phyloP scores from a whole-genome alignment of 2,113 vertebrate genomes.

The Colistium nudipinnis region DNA sequence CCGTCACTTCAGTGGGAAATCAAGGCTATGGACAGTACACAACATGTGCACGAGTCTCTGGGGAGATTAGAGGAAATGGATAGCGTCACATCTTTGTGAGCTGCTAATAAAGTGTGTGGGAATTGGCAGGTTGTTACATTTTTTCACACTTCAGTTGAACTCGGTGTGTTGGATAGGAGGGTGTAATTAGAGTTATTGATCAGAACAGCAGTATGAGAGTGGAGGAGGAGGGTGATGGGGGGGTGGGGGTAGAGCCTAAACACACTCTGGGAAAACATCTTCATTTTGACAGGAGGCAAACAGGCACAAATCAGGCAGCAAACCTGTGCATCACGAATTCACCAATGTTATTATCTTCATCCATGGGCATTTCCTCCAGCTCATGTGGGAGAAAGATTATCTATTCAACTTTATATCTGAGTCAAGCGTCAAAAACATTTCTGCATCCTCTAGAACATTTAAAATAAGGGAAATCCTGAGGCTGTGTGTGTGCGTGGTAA shows the following conservation, averaged over 20 bases:
- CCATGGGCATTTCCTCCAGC: not conserved
- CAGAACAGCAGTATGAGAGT: not conserved
- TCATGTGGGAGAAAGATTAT: not conserved
- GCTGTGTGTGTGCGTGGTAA: not conserved
- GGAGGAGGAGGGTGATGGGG: not conserved
- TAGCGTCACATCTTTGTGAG: not conserved
- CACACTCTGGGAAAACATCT: constrained; percentile 7
- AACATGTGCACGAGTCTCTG: constrained; percentile 20
- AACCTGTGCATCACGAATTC: constrained; percentile 1
- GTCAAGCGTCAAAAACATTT: not conserved
- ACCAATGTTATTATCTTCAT: no score
- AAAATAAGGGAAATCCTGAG: constrained; percentile 4
- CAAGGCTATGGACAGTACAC: not conserved
- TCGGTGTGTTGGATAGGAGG: not conserved
- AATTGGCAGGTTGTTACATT: constrained; percentile 32
- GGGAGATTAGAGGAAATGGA: constrained; percentile 9
- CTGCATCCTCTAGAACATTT: not conserved
- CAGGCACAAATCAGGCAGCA: not conserved
- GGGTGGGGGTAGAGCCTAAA: constrained; percentile 29
- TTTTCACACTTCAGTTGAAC: constrained; percentile 27
- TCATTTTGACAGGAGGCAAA: not conserved
- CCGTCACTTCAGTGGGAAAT: no score
- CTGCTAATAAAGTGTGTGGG: not conserved
- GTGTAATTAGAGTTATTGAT: not conserved
- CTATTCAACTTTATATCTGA: constrained; percentile 20